Evolutionary conservation across 2,797 vertebrate species (phyloP), one percentile per base, ranked within the genome.

Genomic region (Poeciliopsis gracilis): DNA sequence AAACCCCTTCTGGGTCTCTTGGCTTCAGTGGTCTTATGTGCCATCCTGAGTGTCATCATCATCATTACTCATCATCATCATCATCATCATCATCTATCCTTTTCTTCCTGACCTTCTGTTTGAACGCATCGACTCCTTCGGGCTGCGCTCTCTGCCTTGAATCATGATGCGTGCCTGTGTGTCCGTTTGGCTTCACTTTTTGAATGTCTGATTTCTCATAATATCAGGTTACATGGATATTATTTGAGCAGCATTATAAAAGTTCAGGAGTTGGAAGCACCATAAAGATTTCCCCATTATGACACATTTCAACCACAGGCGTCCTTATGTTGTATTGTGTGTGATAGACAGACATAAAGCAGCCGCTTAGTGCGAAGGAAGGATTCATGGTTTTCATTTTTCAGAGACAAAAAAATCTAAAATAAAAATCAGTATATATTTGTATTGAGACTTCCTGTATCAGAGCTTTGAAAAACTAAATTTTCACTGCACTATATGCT

Each of bases 51-150:
- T 43, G 63, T 66, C 30, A 33, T 61, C 28, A 30, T 88, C 89
- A 91, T 87, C 84, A 77, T 90, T 87, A 18, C 2, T 30, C 30
- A 30, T 30, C 30, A 33, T 33, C 33, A 33, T 33, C 33, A 33
- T 33, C 33, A 33, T 33, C 33, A 33, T 33, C 33, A 30, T 89
- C 89, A 33, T 33, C 88, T 88, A 86, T 84, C 84, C 85, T 84
- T 84, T 76, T 78, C 76, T 73, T 76, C 79, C 71, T 90, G 91
- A 90, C 88, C 89, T 90, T 90, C 84, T 89, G 77, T 90, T 5
- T 86, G 87, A 74, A 90, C 89, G 84, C 84, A 79, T 86, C 71
- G 72, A 63, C 77, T 59, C 85, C 90, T 83, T 36, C 81, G 71
- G 90, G 90, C 90, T 77, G 75, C 1, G 20, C 75, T 77, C 86